phyloP scores from a whole-genome alignment of 2,888 invertebrate species.

The Halocaridina rubra region DNA sequence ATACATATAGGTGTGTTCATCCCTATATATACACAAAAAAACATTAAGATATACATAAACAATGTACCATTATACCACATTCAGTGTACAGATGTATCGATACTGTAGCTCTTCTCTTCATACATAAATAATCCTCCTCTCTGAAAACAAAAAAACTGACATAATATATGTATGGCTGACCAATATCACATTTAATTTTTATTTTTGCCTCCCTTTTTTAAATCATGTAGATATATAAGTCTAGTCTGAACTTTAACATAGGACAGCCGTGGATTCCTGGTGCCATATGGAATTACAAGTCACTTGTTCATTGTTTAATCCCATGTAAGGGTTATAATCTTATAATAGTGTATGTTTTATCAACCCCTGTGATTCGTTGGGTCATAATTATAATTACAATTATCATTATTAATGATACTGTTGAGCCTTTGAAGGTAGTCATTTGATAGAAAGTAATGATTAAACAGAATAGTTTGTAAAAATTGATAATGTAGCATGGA shows the following conservation, averaged over 20 bases:
- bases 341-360: slow-evolving; percentile 21
- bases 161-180: slow-evolving; percentile 16
- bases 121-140: too few relatives aligned
- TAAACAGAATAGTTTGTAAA: slow-evolving; percentile 22
- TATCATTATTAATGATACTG: background rate
- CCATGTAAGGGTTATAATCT: slow-evolving; percentile 3
- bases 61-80: background rate
- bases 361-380: slow-evolving; percentile 17
- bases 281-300: slow-evolving; percentile 14
- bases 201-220: background rate
- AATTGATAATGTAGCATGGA: background rate
- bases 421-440: slow-evolving; percentile 9
- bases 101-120: background rate
- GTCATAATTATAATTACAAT: background rate
- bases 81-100: slow-evolving; percentile 3
- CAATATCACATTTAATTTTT: background rate
- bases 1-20: background rate
- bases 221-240: slow-evolving; percentile 1
- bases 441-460: background rate
- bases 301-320: slow-evolving; percentile 15
- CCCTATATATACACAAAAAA: slow-evolving; percentile 5
- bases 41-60: background rate
- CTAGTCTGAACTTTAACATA: background rate
- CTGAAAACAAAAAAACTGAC: too few relatives aligned
- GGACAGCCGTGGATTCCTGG: slow-evolving; percentile 16